Evolutionary conservation across 2,797 vertebrate genomes (phyloP).

Genomic region (Lepus oiostolus): DNA sequence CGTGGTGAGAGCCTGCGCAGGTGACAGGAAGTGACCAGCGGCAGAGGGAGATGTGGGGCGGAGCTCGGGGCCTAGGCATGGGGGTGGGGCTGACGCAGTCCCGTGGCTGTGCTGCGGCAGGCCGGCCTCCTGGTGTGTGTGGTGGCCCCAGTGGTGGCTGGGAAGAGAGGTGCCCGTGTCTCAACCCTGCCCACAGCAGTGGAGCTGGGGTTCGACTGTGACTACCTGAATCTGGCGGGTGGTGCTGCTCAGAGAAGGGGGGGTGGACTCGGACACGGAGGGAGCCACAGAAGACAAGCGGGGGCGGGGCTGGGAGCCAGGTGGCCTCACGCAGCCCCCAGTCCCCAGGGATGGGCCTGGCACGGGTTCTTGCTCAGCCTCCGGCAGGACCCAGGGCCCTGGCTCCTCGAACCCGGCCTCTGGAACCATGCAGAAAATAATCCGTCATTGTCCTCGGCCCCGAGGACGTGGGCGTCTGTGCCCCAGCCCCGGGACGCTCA

Average conservation of each 20-base stretch:
- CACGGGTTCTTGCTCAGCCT: rapidly evolving
- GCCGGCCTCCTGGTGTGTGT: rapidly evolving
- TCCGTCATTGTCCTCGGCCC: neutral
- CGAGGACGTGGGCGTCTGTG: rapidly evolving
- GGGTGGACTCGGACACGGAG: rapidly evolving
- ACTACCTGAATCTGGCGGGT: neutral
- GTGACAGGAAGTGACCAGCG: rapidly evolving
- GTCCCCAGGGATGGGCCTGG: neutral
- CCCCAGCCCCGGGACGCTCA: neutral
- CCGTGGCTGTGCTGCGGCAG: rapidly evolving
- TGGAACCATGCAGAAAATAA: rapidly evolving
- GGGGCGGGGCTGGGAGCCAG: rapidly evolving
- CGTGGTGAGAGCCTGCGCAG: too few species aligned
- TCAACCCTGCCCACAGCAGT: rapidly evolving
- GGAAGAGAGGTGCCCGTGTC: rapidly evolving
- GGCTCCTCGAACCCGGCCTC: neutral
- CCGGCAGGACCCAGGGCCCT: too few species aligned
- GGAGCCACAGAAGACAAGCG: rapidly evolving
- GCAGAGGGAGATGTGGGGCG: rapidly evolving
- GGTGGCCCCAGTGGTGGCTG: neutral
- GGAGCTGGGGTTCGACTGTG: too few species aligned
- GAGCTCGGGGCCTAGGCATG: rapidly evolving
- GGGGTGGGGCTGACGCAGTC: too few species aligned
- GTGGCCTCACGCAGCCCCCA: rapidly evolving
- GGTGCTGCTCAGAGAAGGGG: neutral